phyloP scores from a whole-genome alignment of 2,797 vertebrate genomes.

The Pelochelys cantorii region DNA sequence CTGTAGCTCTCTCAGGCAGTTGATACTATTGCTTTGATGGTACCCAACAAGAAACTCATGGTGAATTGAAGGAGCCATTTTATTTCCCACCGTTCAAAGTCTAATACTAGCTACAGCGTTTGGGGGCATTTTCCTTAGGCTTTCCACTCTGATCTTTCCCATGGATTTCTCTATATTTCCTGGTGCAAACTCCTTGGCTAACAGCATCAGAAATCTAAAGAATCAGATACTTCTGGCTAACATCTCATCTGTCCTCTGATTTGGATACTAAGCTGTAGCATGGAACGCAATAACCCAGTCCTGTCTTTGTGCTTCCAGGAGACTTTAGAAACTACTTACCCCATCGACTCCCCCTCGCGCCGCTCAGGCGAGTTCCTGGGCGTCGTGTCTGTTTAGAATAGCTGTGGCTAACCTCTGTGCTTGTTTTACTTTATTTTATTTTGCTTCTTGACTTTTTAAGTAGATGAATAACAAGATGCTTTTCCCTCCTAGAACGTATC shows the following conservation, averaged over 20 bases:
- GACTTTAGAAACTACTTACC: conserved; percentile 47
- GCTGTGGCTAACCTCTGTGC: conserved; percentile 70
- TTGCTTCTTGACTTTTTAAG: conserved; percentile 78
- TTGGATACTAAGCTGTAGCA: conserved; percentile 50
- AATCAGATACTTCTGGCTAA: conserved; percentile 15
- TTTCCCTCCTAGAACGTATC: conserved; percentile 94
- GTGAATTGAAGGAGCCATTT: not conserved
- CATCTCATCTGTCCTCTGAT: conserved; percentile 15
- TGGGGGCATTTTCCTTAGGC: not conserved
- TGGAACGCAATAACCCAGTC: conserved; percentile 45
- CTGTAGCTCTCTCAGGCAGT: not conserved
- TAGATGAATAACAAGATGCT: conserved; percentile 83
- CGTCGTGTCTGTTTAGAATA: conserved; percentile 47
- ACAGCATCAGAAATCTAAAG: conserved; percentile 30
- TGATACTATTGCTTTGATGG: not conserved
- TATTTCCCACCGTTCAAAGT: not conserved
- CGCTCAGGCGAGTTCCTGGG: conserved; percentile 32
- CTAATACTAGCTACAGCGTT: conserved; percentile 12
- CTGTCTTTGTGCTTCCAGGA: conserved; percentile 42
- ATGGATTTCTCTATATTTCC: not conserved
- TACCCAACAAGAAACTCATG: not conserved
- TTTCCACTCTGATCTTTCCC: not conserved
- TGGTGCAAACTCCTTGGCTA: not conserved
- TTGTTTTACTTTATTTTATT: conserved; percentile 70
- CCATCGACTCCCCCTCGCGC: not conserved